Percentiles rank a stretch among this genome's conserved stretches.
Evolutionary conservation across 2,888 invertebrate genomes (phyloP).

Genomic region (Temnothorax unifasciatus): DNA sequence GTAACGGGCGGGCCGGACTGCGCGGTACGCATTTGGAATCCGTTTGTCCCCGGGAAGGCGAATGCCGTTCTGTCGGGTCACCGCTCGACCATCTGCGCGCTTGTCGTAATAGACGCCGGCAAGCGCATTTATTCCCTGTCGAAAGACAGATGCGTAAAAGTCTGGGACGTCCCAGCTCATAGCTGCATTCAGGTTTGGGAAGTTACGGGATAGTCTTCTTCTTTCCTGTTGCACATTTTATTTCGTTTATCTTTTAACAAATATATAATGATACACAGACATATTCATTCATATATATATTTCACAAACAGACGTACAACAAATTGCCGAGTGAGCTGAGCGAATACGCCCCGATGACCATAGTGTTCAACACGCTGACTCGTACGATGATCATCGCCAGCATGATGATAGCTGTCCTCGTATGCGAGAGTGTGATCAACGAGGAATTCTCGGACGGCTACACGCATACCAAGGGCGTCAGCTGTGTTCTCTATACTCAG

Average conservation of each 20-base stretch:
- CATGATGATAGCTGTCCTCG: conserved; percentile 89
- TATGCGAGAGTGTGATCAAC: conserved; percentile 90
- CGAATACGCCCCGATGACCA: conserved; percentile 88
- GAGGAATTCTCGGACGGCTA: conserved; percentile 91
- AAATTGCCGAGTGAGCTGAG: conserved; percentile 89
- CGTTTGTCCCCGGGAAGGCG: conserved; percentile 91
- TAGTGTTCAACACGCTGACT: conserved; percentile 90
- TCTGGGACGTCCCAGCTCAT: conserved; percentile 92
- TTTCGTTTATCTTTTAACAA: not conserved
- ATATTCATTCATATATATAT: too few relatives aligned
- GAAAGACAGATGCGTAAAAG: conserved; percentile 91
- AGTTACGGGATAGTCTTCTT: not conserved
- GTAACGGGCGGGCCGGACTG: conserved; percentile 92
- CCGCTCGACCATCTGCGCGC: conserved; percentile 89
- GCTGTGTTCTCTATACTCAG: conserved; percentile 92
- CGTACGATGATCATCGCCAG: conserved; percentile 90
- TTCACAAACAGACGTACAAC: conserved; percentile 88
- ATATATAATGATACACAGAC: conserved; percentile 28
- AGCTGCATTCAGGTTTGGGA: conserved; percentile 89
- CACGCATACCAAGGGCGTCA: conserved; percentile 90
- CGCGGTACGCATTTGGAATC: conserved; percentile 92
- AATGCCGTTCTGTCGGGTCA: conserved; percentile 90
- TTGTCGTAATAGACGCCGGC: conserved; percentile 90
- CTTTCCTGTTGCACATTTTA: not conserved
- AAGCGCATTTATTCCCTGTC: conserved; percentile 91